Percentiles rank a stretch among this genome's conserved stretches.
phyloP scores from a whole-genome alignment of 2,888 invertebrate species.

The Anthophora plumipes region DNA sequence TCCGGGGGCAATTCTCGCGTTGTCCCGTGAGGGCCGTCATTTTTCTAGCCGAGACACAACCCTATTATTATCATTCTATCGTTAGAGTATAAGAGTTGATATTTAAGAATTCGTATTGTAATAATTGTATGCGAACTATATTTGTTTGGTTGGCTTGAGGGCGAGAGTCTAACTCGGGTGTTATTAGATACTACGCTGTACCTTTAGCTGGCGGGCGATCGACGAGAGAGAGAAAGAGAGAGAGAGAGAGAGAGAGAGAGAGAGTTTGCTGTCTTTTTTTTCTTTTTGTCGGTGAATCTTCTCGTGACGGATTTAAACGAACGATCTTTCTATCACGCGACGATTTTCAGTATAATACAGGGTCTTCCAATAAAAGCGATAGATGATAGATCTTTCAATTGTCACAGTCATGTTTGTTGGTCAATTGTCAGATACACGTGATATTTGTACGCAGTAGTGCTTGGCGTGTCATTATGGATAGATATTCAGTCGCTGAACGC shows the following conservation, averaged over 20 bases:
- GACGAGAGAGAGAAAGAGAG: no score
- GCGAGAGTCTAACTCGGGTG: constrained; percentile 85
- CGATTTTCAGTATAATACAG: no score
- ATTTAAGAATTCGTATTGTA: constrained; percentile 84
- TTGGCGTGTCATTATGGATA: no score
- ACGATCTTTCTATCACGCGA: background rate
- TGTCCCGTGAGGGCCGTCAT: constrained; percentile 16
- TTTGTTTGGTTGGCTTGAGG: constrained; percentile 85
- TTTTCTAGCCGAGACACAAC: constrained; percentile 56
- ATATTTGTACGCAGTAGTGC: no score
- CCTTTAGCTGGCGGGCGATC: constrained; percentile 82
- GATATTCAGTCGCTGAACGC: no score
- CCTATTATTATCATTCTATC: constrained; percentile 82
- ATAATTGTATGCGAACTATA: constrained; percentile 83
- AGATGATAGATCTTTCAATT: no score
- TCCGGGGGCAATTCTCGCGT: background rate
- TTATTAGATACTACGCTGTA: constrained; percentile 85
- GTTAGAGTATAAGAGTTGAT: constrained; percentile 84
- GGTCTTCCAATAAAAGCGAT: no score
- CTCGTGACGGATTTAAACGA: background rate
- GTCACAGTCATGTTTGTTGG: no score
- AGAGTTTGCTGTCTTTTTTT: background rate
- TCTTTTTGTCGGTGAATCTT: constrained; percentile 7
- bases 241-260: no score
- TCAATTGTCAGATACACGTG: no score